Percentiles rank a stretch among this genome's conserved stretches.
Conservation (phyloP, 2,888 invertebrate species). For the Zhengitettix transpicula region DNA sequence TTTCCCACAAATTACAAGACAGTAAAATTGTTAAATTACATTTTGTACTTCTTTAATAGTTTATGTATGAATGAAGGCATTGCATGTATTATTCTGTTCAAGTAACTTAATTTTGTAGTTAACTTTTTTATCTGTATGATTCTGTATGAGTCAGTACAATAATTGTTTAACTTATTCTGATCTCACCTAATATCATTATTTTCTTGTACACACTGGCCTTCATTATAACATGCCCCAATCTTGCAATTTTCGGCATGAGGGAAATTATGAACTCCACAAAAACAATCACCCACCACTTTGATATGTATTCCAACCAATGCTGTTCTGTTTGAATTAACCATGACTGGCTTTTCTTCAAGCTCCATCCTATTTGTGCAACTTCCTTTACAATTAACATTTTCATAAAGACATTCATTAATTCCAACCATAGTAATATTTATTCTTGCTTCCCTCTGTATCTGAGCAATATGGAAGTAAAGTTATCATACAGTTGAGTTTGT, state of each 20-base stretch:
- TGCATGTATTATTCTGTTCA: too few species aligned
- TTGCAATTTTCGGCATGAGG: constrained; percentile 27
- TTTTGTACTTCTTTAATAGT: too few species aligned
- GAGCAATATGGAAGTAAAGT: too few species aligned
- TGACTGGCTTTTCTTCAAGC: constrained; percentile 19
- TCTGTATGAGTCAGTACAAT: too few species aligned
- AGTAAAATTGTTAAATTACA: too few species aligned
- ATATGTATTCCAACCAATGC: constrained; percentile 38
- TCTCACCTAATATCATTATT: constrained; percentile 19
- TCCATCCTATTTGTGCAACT: constrained; percentile 32
- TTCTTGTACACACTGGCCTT: constrained; percentile 34
- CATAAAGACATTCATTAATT: constrained; percentile 31
- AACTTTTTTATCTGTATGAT: too few species aligned
- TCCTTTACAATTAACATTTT: constrained; percentile 27
- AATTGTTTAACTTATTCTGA: too few species aligned
- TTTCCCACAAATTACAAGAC: too few species aligned
- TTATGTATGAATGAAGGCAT: too few species aligned
- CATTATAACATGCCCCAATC: constrained; percentile 32
- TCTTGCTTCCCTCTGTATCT: constrained; percentile 29
- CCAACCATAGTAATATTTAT: constrained; percentile 35
- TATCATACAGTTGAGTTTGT: too few species aligned
- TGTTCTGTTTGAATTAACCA: constrained; percentile 39
- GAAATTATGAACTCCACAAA: constrained; percentile 30
- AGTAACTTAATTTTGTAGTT: too few species aligned
- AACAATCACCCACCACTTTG: constrained; percentile 28